Evolutionary conservation across 2,113 vertebrate genomes (phyloP), one percentile per base, ranked within the genome.

Genomic region (Macrotis lagotis): DNA sequence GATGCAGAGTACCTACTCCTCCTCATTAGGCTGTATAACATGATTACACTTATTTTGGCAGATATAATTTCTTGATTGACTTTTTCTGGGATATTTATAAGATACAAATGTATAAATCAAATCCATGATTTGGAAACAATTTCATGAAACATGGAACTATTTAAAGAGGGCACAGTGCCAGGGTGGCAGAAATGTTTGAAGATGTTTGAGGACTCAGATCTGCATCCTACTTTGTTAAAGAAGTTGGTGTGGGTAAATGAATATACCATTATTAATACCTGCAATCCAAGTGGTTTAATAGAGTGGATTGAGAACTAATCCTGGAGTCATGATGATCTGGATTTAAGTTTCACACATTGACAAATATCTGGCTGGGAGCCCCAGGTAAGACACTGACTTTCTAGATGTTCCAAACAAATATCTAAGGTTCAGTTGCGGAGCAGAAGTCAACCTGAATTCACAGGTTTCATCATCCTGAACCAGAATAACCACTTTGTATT

Each of bases 41-140:
- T 97, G 96, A 97, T 97, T 97, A 95, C 51, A 93, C 55, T 94
- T 95, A 96, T 96, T 97, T 95, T 95, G 93, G 90, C 96, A 97
- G 96, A 97, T 92, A 96, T 95, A 96, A 98, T 96, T 97, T 96
- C 96, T 94, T 97, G 97, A 97, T 94, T 97, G 97, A 97, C 96
- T 98, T 96, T 94, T 97, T 96, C 91, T 91, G 83, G 25, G 92
- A 51, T 96, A 97, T 94, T 96, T 96, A 94, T 97, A 95, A 97
- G 94, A 94, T 95, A 96, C 49, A 95, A 96, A 96, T 93, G 91
- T 94, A 95, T 92, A 96, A 95, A 96, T 97, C 94, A 94, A 96
- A 94, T 52, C 51, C 51, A 88, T 92, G 88, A 95, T 92, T 93
- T 92, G 92, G 93, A 96, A 95, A 96, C 89, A 90, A 83, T 89